phyloP scores from a whole-genome alignment of 2,797 vertebrate genomes.

The Enteromius trimaculatus region DNA sequence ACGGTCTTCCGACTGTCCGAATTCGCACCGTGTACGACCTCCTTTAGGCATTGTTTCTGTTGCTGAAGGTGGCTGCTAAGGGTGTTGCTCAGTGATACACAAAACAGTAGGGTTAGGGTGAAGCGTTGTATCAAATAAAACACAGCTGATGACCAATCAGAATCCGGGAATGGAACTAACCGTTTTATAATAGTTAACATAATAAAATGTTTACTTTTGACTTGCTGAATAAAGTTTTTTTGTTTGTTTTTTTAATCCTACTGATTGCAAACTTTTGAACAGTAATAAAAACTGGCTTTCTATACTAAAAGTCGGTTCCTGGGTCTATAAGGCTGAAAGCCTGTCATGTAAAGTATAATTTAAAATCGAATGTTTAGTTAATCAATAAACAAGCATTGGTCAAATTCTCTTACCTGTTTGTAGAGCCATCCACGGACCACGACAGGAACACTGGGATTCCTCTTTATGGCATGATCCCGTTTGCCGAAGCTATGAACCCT shows the following conservation, averaged over 20 bases:
- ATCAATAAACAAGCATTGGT: not conserved
- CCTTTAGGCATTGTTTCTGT: too few relatives aligned
- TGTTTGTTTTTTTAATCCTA: too few relatives aligned
- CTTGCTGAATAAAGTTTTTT: not conserved
- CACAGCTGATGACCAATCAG: too few relatives aligned
- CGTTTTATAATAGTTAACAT: not conserved
- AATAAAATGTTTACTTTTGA: not conserved
- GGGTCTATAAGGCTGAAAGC: not conserved
- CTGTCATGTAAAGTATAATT: too few relatives aligned
- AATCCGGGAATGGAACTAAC: too few relatives aligned
- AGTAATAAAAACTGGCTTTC: not conserved
- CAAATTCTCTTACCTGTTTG: constrained; percentile 84
- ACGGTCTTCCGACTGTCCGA: too few relatives aligned
- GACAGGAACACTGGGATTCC: constrained; percentile 90
- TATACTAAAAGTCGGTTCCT: not conserved
- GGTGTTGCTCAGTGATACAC: too few relatives aligned
- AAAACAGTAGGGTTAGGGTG: too few relatives aligned
- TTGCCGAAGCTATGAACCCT: constrained; percentile 94
- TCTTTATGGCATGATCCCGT: constrained; percentile 90
- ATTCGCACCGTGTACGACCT: too few relatives aligned
- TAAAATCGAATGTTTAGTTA: not conserved
- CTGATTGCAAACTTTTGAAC: too few relatives aligned
- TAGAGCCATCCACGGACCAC: constrained; percentile 94
- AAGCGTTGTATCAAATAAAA: too few relatives aligned
- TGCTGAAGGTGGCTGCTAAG: too few relatives aligned